Evolutionary conservation across 1,140 invertebrate species (phyloP).

Genomic region (Bombus waltoni): DNA sequence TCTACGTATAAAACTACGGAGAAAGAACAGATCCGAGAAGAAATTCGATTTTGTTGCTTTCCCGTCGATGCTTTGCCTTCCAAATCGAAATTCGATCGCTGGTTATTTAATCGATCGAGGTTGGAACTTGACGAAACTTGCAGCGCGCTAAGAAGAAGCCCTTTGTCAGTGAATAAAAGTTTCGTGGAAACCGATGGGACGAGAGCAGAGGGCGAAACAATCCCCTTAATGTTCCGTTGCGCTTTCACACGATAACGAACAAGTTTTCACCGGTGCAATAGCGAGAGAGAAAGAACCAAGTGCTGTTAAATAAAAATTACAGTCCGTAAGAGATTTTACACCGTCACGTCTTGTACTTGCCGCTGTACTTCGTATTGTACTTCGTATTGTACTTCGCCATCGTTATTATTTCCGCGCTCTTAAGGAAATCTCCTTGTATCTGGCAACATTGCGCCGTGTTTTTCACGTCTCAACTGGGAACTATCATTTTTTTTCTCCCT

Average conservation of each 20-base stretch:
- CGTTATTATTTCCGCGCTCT: conserved; percentile 9
- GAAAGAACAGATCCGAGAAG: background rate
- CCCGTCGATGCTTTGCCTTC: too few species aligned
- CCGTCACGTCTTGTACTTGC: background rate
- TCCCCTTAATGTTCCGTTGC: conserved; percentile 21
- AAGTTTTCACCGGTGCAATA: conserved; percentile 6
- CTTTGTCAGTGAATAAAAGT: conserved; percentile 23
- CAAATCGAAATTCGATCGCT: background rate
- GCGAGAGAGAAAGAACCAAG: background rate
- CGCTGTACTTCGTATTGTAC: background rate
- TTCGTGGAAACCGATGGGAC: background rate
- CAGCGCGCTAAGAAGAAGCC: background rate
- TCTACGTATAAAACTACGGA: too few species aligned
- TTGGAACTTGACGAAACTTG: background rate
- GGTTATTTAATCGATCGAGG: background rate
- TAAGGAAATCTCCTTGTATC: conserved; percentile 14
- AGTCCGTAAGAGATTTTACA: conserved; percentile 19
- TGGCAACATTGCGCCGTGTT: background rate
- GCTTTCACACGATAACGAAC: conserved; percentile 29
- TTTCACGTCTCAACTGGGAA: background rate
- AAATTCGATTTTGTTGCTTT: too few species aligned
- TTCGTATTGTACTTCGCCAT: background rate
- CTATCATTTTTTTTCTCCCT: background rate
- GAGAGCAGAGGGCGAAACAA: background rate
- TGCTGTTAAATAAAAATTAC: conserved; percentile 46